Evolutionary conservation across 2,113 vertebrate genomes (phyloP), one percentile per base, ranked within the genome.

Genomic region (Talpa occidentalis): DNA sequence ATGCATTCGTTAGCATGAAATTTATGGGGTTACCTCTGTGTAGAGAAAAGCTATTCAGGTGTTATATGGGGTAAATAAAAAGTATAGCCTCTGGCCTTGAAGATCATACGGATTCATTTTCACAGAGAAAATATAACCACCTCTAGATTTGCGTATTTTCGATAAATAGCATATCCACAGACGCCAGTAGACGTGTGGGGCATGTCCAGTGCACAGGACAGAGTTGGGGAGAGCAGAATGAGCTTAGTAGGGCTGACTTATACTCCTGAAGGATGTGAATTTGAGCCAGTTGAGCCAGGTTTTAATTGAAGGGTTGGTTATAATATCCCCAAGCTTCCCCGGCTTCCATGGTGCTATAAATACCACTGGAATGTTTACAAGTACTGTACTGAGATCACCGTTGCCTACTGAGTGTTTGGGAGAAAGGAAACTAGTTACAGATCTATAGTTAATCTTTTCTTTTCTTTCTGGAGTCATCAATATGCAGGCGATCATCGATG

Each of bases 1-100:
- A 95, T 92, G 47, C 32, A 72, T 90, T 93, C 60, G 32, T 94
- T 96, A 95, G 86, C 49, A 83, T 30, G 47, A 66, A 95, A 95
- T 97, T 81, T 90, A 95, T 80, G 47, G 30, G 2, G 12, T 79
- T 90, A 28, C 10, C 15, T 26, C n/a, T 10, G 30, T 49, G 28
- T 49, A 87, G 5, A 83, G 74, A 89, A 89, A 86, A 40, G 2
- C 37, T 42, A 62, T 62, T 54, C 74, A 87, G 19, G 42, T 94
- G 40, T n/a, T 94, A 84, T 49, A 30, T 30, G 32, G 52, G 49
- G 22, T 30, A 91, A 88, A 74, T 70, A 67, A 92, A 91, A 91
- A 74, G 40, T 35, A 28, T 14, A 66, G 56, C 17, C 66, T 77
- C 52, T 70, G 6, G 37, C 40, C 72, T 80, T 90, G 14, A 47